A percentile compares a stretch with the other conserved stretches of the same genome.
Evolutionary conservation across 2,797 vertebrate species (phyloP).

Genomic region (Ciconia nigra): DNA sequence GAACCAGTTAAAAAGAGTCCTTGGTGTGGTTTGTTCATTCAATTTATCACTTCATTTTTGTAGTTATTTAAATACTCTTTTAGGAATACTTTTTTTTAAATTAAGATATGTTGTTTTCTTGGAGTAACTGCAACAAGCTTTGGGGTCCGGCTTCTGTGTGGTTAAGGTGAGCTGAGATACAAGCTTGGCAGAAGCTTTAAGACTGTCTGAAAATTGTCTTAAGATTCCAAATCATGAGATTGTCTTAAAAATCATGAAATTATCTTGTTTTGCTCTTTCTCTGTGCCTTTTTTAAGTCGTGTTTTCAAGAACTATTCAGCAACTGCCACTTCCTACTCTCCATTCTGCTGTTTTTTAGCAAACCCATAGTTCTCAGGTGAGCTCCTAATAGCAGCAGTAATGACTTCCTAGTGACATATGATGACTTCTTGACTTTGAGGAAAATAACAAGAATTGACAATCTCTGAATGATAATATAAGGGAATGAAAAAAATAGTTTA

Average conservation of each 20-base stretch:
- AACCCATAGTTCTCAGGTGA: background rate
- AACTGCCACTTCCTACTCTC: background rate
- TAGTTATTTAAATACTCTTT: background rate
- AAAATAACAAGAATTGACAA: background rate
- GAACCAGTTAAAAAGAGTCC: background rate
- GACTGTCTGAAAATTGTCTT: background rate
- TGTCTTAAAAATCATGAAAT: background rate
- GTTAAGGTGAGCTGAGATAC: background rate
- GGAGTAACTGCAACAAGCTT: background rate
- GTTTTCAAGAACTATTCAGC: background rate
- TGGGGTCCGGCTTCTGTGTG: background rate
- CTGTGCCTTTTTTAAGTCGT: background rate
- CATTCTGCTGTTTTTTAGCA: background rate
- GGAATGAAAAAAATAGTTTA: background rate
- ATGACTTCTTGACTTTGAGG: background rate
- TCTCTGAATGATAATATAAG: background rate
- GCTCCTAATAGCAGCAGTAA: background rate
- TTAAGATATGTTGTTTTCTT: background rate
- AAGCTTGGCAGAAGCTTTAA: background rate
- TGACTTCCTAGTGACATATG: background rate
- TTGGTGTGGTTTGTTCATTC: background rate
- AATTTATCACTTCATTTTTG: background rate
- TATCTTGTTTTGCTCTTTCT: background rate
- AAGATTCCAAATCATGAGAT: background rate
- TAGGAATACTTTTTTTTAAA: background rate